Base-by-base conservation (phyloP, 2,797 vertebrate genomes). In the Muraenolepis orangiensis region DNA sequence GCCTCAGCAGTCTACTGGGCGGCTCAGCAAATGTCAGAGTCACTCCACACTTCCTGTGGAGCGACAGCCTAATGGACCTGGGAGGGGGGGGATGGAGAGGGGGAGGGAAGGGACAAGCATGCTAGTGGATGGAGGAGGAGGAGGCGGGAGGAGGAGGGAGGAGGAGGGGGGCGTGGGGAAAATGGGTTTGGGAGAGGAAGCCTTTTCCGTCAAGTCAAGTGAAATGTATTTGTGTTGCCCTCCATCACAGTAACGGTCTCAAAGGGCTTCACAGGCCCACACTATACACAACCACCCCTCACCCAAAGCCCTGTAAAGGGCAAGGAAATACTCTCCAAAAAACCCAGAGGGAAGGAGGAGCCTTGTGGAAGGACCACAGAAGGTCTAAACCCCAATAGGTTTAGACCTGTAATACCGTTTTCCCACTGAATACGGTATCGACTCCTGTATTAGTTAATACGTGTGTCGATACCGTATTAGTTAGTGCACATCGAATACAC, bases 1-100 rank as follows among this genome's bases (percentile, higher is more conserved):
- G 86, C 88, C 75, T 89, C 85, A 88, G 86, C 84, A 90, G 83
- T 91, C 89, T 86, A 85, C 89, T 90, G 90, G 88, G 89, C 82
- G 87, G 90, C 89, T 90, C 87, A 88, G 87, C 87, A 91, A 89
- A 91, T 90, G 91, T 90, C 91, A 92, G 87, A 91, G 87, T 90
- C 87, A 87, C 86, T 90, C 74, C 85, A n/a, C n/a, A n/a, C n/a
- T 88, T 87, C 81, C 86, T 85, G 85, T 85, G 85, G 89, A 90
- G 80, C 85, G 88, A 86, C 87, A 87, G 84, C 83, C 87, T 89
- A 91, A 90, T 91, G 90, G 90, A 90, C 82, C 88, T 76, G 79
- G 77, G 73, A 18, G 73, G 70, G 23, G 5, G 8, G 46, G 85
- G 82, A 82, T 82, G 83, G 87, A 87, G 85, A 81, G 81, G 79